Evolutionary conservation across 2,797 vertebrate genomes (phyloP).

Genomic region (Artibeus lituratus): DNA sequence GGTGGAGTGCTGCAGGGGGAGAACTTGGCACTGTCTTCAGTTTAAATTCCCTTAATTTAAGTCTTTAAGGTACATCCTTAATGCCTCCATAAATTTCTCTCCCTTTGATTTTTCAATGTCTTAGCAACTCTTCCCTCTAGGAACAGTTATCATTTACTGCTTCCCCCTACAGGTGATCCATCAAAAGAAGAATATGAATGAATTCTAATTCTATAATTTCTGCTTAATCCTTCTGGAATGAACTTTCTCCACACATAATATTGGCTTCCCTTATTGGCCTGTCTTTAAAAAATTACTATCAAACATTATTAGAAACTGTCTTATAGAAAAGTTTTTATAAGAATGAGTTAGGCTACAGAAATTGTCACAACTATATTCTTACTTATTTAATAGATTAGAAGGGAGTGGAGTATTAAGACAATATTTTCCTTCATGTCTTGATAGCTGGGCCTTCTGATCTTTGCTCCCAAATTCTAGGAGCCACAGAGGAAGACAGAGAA

Average conservation of each 20-base stretch:
- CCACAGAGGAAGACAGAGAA: not conserved
- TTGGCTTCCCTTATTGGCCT: not conserved
- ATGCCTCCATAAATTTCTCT: not conserved
- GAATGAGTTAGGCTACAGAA: not conserved
- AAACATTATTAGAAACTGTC: not conserved
- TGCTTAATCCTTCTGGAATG: not conserved
- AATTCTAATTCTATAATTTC: not conserved
- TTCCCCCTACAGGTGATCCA: not conserved
- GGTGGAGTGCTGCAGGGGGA: no score
- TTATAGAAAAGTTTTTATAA: not conserved
- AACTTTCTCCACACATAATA: not conserved
- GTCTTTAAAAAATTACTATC: not conserved
- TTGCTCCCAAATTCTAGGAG: not conserved
- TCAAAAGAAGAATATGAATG: not conserved
- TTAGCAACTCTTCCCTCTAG: not conserved
- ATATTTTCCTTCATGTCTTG: not conserved
- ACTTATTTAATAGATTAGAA: not conserved
- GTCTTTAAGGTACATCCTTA: not conserved
- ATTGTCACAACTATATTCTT: not conserved
- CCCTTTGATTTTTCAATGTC: not conserved
- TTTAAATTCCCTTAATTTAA: not conserved
- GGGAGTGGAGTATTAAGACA: not conserved
- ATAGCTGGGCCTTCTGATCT: not conserved
- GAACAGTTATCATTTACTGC: not conserved
- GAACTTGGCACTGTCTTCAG: no score